Base-by-base conservation (phyloP, 2,797 vertebrate genomes). In the Cyclopterus lumpus region DNA sequence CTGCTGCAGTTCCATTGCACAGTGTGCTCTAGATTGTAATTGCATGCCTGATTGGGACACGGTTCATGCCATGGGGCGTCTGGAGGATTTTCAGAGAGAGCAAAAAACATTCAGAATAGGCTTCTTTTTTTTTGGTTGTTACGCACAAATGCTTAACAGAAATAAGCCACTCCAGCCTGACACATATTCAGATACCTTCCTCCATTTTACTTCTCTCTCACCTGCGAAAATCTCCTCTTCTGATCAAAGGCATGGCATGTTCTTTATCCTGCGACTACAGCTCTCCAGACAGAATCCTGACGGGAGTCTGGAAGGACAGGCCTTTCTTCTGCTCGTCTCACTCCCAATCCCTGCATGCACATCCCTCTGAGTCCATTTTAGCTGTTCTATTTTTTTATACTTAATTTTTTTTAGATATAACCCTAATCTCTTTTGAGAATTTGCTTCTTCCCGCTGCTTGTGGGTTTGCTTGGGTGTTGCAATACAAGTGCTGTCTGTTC, bases 181-280 rank as follows among this genome's bases (percentile, higher is more conserved):
- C 85, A 87, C 81, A 91, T 87, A 90, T 90, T 88, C 81, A 88
- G 85, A 90, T 86, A 82, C 42, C 54, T 77, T 80, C 71, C 83
- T 86, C 84, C 86, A 88, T 87, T 85, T 89, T 89, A 69, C 76
- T 84, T 86, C 68, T 60, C 69, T 60, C 83, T 83, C 85, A 86
- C 89, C 88, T 88, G 81, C 48, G 65, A 87, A 90, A 86, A 73
- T 87, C 87, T 86, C 83, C 80, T 84, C 75, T 81, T 68, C 74
- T 87, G 90, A 92, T 93, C 90, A 93, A 93, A 92, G 90, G 71
- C 78, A 49, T 77, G 78, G 63, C 84, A 69, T 89, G 88, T 91
- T 83, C 89, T 88, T 90, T 90, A 92, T 89, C 79, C 86, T 73
- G 77, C 36, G 75, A 88, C 81, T 84, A 57, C 86, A 85, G 88